These are phyloP conservation scores for Meliscaeva auricollis DNA, from an alignment of 2,888 invertebrate species.

Conservation along the genomic window DNA sequence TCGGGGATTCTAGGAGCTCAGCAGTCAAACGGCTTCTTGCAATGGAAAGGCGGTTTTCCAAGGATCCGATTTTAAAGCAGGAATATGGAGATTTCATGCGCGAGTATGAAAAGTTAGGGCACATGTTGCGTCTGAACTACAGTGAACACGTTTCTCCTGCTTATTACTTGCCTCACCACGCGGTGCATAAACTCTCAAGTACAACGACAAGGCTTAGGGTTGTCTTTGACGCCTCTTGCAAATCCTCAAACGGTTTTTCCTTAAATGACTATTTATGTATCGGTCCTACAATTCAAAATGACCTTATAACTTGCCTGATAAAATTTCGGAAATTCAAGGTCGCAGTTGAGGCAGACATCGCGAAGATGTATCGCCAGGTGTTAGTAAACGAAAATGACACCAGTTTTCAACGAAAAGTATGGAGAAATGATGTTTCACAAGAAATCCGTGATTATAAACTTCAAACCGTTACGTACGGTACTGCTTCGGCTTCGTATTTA, in stretches of 20 bases:
- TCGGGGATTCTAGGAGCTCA: background rate
- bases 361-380: constrained; percentile 30
- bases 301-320: background rate
- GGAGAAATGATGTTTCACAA: constrained; percentile 19
- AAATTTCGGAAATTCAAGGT: constrained; percentile 16
- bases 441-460: constrained; percentile 29
- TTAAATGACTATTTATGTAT: constrained; percentile 35
- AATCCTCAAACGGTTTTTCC: constrained; percentile 3
- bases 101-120: background rate
- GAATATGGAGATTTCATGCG: background rate
- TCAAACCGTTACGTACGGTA: constrained; percentile 34
- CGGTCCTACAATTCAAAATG: constrained; percentile 13
- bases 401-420: constrained; percentile 32
- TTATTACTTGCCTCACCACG: background rate
- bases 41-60: background rate
- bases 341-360: constrained; percentile 32
- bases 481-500: constrained; percentile 8
- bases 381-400: constrained; percentile 11
- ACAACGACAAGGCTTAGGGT: background rate
- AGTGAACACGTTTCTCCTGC: background rate
- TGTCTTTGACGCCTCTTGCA: constrained; percentile 1
- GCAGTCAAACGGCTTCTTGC: background rate
- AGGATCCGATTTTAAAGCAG: background rate
- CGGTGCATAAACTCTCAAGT: background rate
- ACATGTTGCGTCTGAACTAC: background rate